Conservation (phyloP, 2,797 vertebrate genomes). For the Capromys pilorides region DNA sequence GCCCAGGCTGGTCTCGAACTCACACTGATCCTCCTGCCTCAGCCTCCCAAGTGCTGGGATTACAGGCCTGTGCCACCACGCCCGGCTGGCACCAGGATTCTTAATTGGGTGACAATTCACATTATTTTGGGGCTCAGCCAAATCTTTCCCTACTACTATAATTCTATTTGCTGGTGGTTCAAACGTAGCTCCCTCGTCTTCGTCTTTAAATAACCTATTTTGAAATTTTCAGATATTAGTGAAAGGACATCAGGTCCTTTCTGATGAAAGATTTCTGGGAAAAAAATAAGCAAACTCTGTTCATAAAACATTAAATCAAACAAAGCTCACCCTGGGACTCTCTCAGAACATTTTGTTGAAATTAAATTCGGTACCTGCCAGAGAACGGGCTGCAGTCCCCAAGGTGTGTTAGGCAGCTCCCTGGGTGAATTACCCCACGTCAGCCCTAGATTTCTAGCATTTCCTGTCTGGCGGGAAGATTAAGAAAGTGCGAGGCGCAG, state of each 20-base stretch:
- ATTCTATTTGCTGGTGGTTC: neutral
- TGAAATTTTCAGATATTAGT: constrained; percentile 48
- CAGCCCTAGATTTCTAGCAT: neutral
- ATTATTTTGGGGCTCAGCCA: no score
- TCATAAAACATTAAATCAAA: constrained; percentile 28
- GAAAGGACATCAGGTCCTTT: constrained; percentile 44
- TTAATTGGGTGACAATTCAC: neutral
- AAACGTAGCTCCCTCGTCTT: constrained; percentile 35
- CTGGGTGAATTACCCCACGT: neutral
- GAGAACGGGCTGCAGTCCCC: neutral
- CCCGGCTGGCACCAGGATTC: constrained; percentile 24
- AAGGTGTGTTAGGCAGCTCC: neutral
- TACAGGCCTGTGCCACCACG: no score
- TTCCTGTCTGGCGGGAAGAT: neutral
- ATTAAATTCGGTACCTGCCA: constrained; percentile 23
- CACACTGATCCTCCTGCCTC: no score
- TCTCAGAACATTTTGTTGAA: constrained; percentile 37
- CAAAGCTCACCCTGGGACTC: neutral
- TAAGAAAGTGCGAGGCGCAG: neutral
- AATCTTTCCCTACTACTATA: neutral
- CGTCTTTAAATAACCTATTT: constrained; percentile 38
- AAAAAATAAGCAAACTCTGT: constrained; percentile 15
- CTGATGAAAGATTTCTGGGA: constrained; percentile 41
- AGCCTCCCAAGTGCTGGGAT: no score
- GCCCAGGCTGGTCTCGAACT: no score